Evolutionary conservation across 2,797 vertebrate genomes (phyloP).

Genomic region (Sebastiscus albofasciatus): DNA sequence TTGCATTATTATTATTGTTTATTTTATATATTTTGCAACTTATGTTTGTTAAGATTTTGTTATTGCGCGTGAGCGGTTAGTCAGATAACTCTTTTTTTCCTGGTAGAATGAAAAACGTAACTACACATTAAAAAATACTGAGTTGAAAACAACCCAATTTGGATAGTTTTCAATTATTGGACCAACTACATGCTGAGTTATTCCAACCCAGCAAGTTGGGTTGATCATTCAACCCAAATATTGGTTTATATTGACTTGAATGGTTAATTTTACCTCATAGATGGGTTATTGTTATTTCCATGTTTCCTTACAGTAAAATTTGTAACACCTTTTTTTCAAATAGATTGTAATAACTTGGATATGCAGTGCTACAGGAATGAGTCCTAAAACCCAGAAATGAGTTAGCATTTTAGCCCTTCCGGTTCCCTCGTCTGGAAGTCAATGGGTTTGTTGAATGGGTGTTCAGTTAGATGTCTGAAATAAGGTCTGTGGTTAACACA

Average conservation of each 20-base stretch:
- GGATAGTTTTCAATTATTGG: background rate
- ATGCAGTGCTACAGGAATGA: no score
- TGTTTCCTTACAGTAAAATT: background rate
- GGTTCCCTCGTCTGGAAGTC: no score
- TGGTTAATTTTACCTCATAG: background rate
- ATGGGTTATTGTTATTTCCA: background rate
- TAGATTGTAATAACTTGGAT: no score
- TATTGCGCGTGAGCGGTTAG: background rate
- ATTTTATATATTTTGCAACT: background rate
- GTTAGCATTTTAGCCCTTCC: no score
- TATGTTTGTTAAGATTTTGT: background rate
- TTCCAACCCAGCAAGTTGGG: background rate
- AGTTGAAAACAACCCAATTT: background rate
- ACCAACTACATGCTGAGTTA: background rate
- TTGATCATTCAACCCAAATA: background rate
- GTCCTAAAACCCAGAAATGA: no score
- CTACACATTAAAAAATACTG: background rate
- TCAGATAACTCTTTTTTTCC: background rate
- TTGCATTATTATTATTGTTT: no score
- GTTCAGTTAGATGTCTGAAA: no score
- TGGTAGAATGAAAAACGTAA: background rate
- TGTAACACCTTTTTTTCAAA: background rate
- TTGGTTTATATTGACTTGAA: background rate
- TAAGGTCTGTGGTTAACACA: no score
- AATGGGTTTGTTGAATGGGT: accelerated